A percentile compares a stretch with the other conserved stretches of the same genome.
phyloP scores from a whole-genome alignment of 2,113 vertebrate species.

The Tetrax tetrax region DNA sequence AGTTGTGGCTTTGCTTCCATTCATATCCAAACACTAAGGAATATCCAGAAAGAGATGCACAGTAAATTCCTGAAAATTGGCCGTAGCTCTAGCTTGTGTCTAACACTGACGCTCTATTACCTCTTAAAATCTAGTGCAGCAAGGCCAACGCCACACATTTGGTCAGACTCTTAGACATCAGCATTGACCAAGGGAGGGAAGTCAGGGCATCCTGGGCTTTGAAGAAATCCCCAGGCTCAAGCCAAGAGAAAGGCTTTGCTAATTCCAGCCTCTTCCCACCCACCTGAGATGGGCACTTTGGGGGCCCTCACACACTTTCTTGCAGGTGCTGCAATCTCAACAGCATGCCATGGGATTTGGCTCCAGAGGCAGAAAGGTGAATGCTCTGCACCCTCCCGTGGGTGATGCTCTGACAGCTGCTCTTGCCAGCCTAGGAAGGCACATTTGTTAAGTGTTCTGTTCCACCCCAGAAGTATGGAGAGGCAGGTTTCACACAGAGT shows the following conservation, averaged over 20 bases:
- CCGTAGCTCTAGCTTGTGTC: background rate
- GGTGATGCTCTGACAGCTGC: background rate
- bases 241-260: background rate
- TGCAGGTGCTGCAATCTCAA: background rate
- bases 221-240: background rate
- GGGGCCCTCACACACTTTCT: background rate
- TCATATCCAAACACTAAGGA: background rate
- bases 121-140: background rate
- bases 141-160: background rate
- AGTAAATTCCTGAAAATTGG: background rate
- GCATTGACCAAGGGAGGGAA: background rate
- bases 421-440: background rate
- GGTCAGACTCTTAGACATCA: background rate
- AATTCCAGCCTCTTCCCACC: background rate
- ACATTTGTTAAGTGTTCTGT: background rate
- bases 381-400: fast-evolving
- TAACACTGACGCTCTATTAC: background rate
- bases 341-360: background rate
- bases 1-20: background rate
- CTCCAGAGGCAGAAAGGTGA: background rate
- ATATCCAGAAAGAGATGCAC: background rate
- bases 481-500: background rate
- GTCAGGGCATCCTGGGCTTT: background rate
- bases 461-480: background rate
- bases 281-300: background rate